phyloP scores from a whole-genome alignment of 2,113 vertebrate species.

The Hassar affinis region DNA sequence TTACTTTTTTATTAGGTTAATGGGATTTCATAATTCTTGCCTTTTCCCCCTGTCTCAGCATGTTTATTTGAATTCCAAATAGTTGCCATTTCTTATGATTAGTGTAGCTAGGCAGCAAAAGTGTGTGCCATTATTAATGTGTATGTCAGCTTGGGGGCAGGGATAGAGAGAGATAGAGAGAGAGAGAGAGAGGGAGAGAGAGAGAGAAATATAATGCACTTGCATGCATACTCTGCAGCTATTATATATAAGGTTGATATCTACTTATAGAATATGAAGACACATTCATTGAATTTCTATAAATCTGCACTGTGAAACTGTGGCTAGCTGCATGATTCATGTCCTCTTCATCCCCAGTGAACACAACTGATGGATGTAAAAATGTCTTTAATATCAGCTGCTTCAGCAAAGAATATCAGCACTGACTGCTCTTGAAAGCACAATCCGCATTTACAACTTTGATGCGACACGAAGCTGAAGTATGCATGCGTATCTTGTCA shows the following conservation, averaged over 20 bases:
- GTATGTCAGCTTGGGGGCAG: slow-evolving; percentile 1
- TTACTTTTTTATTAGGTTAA: slow-evolving; percentile 57
- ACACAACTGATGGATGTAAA: neutral
- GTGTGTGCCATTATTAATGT: slow-evolving; percentile 32
- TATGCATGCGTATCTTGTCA: slow-evolving; percentile 38
- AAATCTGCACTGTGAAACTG: slow-evolving; percentile 27
- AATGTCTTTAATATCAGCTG: slow-evolving; percentile 36
- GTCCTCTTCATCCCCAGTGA: slow-evolving; percentile 2
- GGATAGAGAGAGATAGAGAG: neutral
- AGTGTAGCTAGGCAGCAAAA: neutral
- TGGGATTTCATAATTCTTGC: slow-evolving; percentile 47
- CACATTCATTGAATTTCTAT: slow-evolving; percentile 41
- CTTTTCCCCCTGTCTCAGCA: slow-evolving; percentile 15
- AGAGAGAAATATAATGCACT: neutral
- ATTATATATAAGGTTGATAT: slow-evolving; percentile 23
- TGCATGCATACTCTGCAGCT: slow-evolving; percentile 13
- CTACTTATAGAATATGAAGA: slow-evolving; percentile 35
- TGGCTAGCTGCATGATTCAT: slow-evolving; percentile 36
- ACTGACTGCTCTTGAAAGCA: slow-evolving; percentile 14
- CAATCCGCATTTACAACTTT: slow-evolving; percentile 14
- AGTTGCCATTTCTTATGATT: slow-evolving; percentile 41
- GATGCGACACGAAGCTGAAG: neutral
- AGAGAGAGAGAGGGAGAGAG: neutral
- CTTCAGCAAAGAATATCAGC: slow-evolving; percentile 26
- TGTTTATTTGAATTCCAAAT: slow-evolving; percentile 40